Conservation (phyloP, 2,888 invertebrate genomes). For the Cecidostiba fungosa region DNA sequence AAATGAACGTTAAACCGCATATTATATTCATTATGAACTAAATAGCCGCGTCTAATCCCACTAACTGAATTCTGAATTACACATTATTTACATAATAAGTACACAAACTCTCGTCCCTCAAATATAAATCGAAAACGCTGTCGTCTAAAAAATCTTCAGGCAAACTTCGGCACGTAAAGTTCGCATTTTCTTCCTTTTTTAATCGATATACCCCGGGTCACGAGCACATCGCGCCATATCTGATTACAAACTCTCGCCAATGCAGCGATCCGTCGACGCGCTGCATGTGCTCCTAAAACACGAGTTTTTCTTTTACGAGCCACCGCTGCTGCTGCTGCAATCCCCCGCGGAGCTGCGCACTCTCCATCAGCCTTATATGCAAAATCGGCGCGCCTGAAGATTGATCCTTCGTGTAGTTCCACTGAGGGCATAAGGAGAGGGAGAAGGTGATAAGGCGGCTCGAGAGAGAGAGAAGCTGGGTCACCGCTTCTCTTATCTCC, state of each 20-base stretch:
- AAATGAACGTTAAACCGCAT: too few species aligned
- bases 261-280: neutral
- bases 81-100: too few species aligned
- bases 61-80: too few species aligned
- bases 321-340: neutral
- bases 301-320: constrained; percentile 35
- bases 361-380: constrained; percentile 24
- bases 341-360: constrained; percentile 12
- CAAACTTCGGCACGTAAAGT: neutral
- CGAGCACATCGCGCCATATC: constrained; percentile 20
- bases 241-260: constrained; percentile 23
- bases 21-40: too few species aligned
- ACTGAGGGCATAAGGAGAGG: neutral
- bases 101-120: too few species aligned
- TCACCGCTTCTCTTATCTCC: constrained; percentile 17
- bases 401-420: constrained; percentile 28
- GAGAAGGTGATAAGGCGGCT: neutral
- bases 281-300: constrained; percentile 30
- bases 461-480: neutral
- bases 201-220: neutral
- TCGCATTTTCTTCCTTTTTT: neutral
- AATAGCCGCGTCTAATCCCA: too few species aligned
- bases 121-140: neutral
- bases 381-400: constrained; percentile 22
- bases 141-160: neutral